These are phyloP conservation scores for Eutolmus rufibarbis DNA, from an alignment of 2,888 invertebrate genomes.

Conservation along the genomic window DNA sequence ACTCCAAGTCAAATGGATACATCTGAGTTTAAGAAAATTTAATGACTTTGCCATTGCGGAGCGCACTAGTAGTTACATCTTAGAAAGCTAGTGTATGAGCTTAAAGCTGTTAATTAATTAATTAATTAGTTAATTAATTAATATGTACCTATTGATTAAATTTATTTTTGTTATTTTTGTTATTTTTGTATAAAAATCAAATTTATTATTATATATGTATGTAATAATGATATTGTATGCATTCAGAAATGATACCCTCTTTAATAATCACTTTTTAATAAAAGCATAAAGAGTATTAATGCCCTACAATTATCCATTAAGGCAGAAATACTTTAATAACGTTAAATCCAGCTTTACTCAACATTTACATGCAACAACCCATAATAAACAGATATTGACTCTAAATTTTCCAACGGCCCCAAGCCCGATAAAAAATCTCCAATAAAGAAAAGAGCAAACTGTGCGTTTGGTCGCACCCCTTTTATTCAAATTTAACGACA, in stretches of 20 bases:
- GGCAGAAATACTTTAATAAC: not conserved
- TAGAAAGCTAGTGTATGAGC: no score
- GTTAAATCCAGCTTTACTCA: not conserved
- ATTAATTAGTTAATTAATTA: no score
- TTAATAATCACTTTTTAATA: not conserved
- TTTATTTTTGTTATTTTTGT: no score
- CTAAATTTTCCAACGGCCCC: not conserved
- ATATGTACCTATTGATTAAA: no score
- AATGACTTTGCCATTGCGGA: no score
- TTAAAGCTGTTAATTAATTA: no score
- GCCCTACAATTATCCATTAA: not conserved
- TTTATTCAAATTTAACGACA: conserved; percentile 31
- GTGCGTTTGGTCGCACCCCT: not conserved
- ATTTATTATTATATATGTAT: no score
- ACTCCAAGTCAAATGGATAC: no score
- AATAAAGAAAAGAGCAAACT: conserved; percentile 14
- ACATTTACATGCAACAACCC: conserved; percentile 4
- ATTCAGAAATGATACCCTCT: not conserved
- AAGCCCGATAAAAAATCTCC: not conserved
- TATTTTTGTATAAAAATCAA: no score
- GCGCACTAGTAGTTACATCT: no score
- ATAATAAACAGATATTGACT: conserved; percentile 38
- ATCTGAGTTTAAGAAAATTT: no score
- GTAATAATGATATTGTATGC: no score
- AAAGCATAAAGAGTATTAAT: not conserved